Evolutionary conservation across 2,888 invertebrate genomes (phyloP).

Genomic region (Tethea ocularis): DNA sequence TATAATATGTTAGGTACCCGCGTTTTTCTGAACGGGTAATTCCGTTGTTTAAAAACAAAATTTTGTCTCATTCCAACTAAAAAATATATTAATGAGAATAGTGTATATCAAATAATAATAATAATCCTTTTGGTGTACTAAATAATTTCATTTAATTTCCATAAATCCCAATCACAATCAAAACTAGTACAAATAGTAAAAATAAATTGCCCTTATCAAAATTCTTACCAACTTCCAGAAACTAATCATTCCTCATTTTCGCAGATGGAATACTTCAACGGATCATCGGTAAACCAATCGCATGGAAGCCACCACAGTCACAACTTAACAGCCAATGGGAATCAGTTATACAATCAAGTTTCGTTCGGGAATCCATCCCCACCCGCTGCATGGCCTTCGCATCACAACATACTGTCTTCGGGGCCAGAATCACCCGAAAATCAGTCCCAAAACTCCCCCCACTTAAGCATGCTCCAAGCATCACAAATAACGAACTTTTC

Average conservation of each 20-base stretch:
- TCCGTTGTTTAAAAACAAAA: too few relatives aligned
- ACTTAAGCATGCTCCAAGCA: slow-evolving; percentile 78
- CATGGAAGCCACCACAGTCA: slow-evolving; percentile 74
- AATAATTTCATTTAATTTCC: too few relatives aligned
- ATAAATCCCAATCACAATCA: too few relatives aligned
- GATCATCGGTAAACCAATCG: slow-evolving; percentile 72
- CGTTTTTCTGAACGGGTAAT: too few relatives aligned
- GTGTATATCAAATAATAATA: too few relatives aligned
- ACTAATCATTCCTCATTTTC: slow-evolving; percentile 11
- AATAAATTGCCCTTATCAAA: too few relatives aligned
- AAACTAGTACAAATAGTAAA: too few relatives aligned
- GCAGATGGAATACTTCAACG: slow-evolving; percentile 83
- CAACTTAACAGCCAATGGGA: slow-evolving; percentile 74
- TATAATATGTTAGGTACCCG: background rate
- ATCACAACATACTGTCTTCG: slow-evolving; percentile 75
- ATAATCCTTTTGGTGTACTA: too few relatives aligned
- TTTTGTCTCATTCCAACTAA: too few relatives aligned
- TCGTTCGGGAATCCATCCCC: slow-evolving; percentile 79
- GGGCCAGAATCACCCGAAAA: slow-evolving; percentile 77
- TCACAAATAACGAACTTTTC: slow-evolving; percentile 81
- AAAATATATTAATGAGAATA: too few relatives aligned
- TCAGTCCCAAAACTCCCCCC: slow-evolving; percentile 74
- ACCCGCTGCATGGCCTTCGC: slow-evolving; percentile 74
- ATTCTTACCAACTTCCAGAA: slow-evolving; percentile 1
- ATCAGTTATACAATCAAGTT: slow-evolving; percentile 80